These are phyloP conservation scores for Rhipidura dahli DNA, from an alignment of 2,113 vertebrate genomes.

Conservation along the genomic window DNA sequence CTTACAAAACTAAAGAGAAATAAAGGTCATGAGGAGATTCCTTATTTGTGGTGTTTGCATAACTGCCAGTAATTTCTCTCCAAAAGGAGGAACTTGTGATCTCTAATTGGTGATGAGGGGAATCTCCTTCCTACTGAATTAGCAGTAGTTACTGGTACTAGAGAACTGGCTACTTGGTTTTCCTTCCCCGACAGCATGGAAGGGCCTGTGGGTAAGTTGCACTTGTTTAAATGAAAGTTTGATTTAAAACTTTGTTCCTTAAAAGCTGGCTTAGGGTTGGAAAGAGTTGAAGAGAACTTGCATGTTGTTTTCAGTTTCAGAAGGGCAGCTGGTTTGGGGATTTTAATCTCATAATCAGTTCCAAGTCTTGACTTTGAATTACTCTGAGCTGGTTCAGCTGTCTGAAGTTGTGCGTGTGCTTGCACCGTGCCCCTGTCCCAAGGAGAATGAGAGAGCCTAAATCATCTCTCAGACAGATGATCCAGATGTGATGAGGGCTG, in stretches of 20 bases:
- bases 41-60: neutral
- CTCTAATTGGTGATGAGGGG: neutral
- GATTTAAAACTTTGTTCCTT: neutral
- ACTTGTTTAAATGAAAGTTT: neutral
- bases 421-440: rapidly evolving
- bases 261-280: neutral
- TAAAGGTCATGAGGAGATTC: neutral
- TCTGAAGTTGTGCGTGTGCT: rapidly evolving
- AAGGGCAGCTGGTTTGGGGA: neutral
- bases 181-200: neutral
- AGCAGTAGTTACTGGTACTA: neutral
- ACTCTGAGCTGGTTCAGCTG: neutral
- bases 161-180: neutral
- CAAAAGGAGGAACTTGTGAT: neutral
- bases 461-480: neutral
- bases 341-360: neutral
- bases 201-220: neutral
- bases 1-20: neutral
- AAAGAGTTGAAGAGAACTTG: neutral
- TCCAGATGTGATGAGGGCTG: neutral
- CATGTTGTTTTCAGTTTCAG: neutral
- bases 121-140: neutral
- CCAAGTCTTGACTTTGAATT: neutral
- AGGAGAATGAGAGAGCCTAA: neutral
- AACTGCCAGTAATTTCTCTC: neutral